Evolutionary conservation across 2,797 vertebrate genomes (phyloP).

Genomic region (Eleutherodactylus coqui): DNA sequence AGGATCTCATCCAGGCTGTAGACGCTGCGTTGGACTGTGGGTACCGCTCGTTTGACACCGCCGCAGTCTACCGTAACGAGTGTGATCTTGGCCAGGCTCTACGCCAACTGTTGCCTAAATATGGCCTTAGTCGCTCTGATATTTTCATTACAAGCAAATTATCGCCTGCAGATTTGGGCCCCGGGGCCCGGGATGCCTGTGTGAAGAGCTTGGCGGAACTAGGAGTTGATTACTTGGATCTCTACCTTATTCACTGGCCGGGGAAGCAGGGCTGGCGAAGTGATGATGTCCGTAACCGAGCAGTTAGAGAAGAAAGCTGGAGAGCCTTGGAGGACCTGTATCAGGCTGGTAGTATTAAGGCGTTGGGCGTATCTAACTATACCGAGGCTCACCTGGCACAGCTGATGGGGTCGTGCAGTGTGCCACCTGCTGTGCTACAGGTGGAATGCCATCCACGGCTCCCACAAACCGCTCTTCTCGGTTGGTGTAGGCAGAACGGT

Average conservation of each 20-base stretch:
- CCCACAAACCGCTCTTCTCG: constrained; percentile 75
- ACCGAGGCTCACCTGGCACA: constrained; percentile 77
- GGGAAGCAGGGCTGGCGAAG: constrained; percentile 77
- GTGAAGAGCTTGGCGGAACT: constrained; percentile 76
- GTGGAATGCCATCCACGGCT: constrained; percentile 83
- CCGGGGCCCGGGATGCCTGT: constrained; percentile 73
- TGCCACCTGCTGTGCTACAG: constrained; percentile 80
- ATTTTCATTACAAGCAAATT: constrained; percentile 84
- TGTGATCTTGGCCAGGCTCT: constrained; percentile 75
- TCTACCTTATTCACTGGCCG: constrained; percentile 87
- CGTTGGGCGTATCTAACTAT: constrained; percentile 86
- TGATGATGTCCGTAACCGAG: constrained; percentile 74
- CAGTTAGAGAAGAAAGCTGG: constrained; percentile 80
- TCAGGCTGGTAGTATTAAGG: constrained; percentile 74
- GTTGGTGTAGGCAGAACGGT: constrained; percentile 73
- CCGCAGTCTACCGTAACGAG: constrained; percentile 82
- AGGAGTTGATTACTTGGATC: constrained; percentile 81
- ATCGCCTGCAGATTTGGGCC: constrained; percentile 79
- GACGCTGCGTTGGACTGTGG: constrained; percentile 79
- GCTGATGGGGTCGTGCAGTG: constrained; percentile 74
- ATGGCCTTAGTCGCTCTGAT: constrained; percentile 76
- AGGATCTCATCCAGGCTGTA: constrained; percentile 70
- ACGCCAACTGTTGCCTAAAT: constrained; percentile 76
- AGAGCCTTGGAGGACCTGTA: constrained; percentile 77
- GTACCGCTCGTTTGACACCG: constrained; percentile 84